Conservation (phyloP, 2,797 vertebrate species). For the Crocodylus rhombifer region DNA sequence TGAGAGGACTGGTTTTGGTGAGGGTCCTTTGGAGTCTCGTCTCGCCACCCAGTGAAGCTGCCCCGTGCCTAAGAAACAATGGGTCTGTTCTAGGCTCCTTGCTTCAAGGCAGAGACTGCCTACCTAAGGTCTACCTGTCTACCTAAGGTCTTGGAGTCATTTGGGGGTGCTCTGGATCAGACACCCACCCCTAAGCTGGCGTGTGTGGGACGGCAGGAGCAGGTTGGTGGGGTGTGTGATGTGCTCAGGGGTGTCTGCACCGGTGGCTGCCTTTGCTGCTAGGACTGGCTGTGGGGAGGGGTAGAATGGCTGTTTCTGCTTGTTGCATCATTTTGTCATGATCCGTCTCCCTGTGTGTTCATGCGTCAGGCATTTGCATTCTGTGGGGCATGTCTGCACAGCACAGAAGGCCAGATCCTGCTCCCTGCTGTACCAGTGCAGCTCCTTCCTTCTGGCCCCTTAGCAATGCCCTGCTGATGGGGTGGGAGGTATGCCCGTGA, state of each 20-base stretch:
- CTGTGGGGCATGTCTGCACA: neutral
- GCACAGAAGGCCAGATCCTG: neutral
- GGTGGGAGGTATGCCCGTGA: neutral
- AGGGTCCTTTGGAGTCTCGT: neutral
- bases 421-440: fast-evolving
- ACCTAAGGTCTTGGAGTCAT: neutral
- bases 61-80: neutral
- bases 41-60: neutral
- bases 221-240: neutral
- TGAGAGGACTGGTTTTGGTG: neutral
- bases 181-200: neutral
- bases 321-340: neutral
- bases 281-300: neutral
- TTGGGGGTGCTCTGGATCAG: fast-evolving
- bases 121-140: fast-evolving
- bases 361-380: fast-evolving
- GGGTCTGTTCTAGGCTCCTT: neutral
- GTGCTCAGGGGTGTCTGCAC: neutral
- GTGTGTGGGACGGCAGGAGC: neutral
- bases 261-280: neutral
- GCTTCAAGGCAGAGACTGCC: neutral
- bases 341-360: fast-evolving
- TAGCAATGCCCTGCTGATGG: neutral
- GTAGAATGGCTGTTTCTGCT: neutral
- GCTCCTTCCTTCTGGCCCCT: neutral